Conservation (phyloP, 2,113 vertebrate genomes). For the Callopanchax toddi region DNA sequence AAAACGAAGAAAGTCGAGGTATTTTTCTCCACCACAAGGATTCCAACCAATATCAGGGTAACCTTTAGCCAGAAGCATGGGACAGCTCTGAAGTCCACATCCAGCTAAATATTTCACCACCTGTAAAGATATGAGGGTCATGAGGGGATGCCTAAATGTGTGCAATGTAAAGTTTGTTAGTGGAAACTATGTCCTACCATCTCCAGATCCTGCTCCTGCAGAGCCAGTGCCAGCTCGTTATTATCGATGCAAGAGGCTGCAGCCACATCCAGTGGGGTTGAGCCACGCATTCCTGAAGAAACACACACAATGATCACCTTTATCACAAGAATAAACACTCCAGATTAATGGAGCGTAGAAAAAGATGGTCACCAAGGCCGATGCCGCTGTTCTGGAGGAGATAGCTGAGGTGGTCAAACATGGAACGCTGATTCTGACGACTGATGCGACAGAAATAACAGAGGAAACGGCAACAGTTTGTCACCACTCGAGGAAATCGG, state of each 20-base stretch:
- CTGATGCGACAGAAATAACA: conserved; percentile 96
- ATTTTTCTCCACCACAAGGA: conserved; percentile 91
- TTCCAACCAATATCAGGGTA: conserved; percentile 96
- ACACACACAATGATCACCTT: not conserved
- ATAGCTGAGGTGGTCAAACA: conserved; percentile 95
- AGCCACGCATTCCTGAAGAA: conserved; percentile 89
- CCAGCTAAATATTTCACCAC: conserved; percentile 92
- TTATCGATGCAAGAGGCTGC: conserved; percentile 95
- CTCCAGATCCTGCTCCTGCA: conserved; percentile 93
- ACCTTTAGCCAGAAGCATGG: conserved; percentile 91
- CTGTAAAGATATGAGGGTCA: conserved; percentile 59
- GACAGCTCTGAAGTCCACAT: conserved; percentile 91
- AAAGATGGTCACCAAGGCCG: conserved; percentile 82
- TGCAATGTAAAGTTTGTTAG: not conserved
- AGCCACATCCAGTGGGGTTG: conserved; percentile 91
- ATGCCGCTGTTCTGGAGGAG: conserved; percentile 93
- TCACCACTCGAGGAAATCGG: conserved; percentile 93
- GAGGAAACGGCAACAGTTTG: conserved; percentile 94
- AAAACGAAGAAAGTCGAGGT: conserved; percentile 92
- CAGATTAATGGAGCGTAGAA: not conserved
- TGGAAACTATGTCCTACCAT: conserved; percentile 78
- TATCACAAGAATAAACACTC: not conserved
- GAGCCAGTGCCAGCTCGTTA: conserved; percentile 91
- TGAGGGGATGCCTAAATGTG: not conserved
- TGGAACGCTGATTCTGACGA: conserved; percentile 92